Percentiles rank a stretch among this genome's conserved stretches.
These are phyloP conservation scores for Scaptomyza cyrtandrae DNA, from an alignment of 2,888 invertebrate species.

Conservation along the genomic window DNA sequence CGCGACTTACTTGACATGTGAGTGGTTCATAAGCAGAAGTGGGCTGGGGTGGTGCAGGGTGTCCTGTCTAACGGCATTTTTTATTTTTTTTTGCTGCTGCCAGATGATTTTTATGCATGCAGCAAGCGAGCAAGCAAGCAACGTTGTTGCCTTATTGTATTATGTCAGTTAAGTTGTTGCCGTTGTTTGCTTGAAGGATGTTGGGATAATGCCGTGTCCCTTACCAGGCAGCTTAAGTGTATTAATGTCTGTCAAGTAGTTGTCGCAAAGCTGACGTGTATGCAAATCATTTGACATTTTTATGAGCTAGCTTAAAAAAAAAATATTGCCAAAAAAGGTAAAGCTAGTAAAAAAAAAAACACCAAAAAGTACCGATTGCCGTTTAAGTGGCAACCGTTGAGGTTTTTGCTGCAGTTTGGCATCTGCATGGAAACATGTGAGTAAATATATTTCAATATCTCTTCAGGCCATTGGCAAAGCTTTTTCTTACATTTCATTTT, in stretches of 20 bases:
- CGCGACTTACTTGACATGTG: slow-evolving; percentile 64
- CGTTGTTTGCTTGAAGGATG: slow-evolving; percentile 64
- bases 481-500: slow-evolving; percentile 2
- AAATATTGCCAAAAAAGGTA: slow-evolving; percentile 1
- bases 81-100: slow-evolving; percentile 34
- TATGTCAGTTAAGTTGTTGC: slow-evolving; percentile 79
- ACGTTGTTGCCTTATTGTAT: slow-evolving; percentile 74
- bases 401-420: slow-evolving; percentile 12
- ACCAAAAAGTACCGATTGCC: slow-evolving; percentile 12
- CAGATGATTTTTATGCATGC: slow-evolving; percentile 55
- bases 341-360: not conserved
- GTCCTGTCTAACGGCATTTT: slow-evolving; percentile 39
- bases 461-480: slow-evolving; percentile 54
- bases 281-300: slow-evolving; percentile 80
- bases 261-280: slow-evolving; percentile 73
- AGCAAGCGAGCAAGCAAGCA: slow-evolving; percentile 31
- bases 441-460: slow-evolving; percentile 71
- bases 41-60: not conserved
- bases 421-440: slow-evolving; percentile 16
- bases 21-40: slow-evolving; percentile 4
- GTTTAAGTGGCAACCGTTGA: slow-evolving; percentile 20
- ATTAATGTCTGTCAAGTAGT: slow-evolving; percentile 81
- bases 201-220: slow-evolving; percentile 75
- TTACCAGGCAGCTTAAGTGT: slow-evolving; percentile 73
- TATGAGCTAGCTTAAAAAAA: slow-evolving; percentile 58